A percentile compares a stretch with the other conserved stretches of the same genome.
These are phyloP conservation scores for Teleopsis dalmanni DNA, from an alignment of 1,140 invertebrate genomes.

Conservation along the genomic window DNA sequence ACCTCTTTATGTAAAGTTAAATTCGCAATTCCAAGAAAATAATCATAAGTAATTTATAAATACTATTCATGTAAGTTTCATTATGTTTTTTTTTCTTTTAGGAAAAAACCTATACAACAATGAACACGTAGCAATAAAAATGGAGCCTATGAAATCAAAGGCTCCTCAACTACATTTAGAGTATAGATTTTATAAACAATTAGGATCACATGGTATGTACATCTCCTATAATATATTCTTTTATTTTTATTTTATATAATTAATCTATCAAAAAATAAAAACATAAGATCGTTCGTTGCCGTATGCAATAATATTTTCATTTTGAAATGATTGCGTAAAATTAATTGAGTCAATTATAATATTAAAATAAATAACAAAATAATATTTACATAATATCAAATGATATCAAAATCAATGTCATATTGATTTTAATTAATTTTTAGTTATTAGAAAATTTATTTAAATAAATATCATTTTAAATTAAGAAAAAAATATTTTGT, in stretches of 20 bases:
- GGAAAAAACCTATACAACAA: slow-evolving; percentile 99
- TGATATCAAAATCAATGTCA: no score
- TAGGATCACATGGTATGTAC: slow-evolving; percentile 85
- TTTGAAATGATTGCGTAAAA: no score
- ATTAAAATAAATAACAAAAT: no score
- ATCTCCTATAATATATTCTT: slow-evolving; percentile 8
- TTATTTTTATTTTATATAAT: background rate
- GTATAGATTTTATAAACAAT: slow-evolving; percentile 99
- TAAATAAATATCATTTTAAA: no score
- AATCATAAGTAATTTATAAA: no score
- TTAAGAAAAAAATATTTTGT: slow-evolving; percentile 2
- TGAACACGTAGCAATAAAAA: slow-evolving; percentile 99
- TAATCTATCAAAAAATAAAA: background rate
- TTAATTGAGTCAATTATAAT: no score
- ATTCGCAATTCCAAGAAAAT: no score
- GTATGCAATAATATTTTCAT: background rate
- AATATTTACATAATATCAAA: no score
- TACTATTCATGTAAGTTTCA: background rate
- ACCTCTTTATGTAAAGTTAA: no score
- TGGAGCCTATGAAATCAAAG: slow-evolving; percentile 99
- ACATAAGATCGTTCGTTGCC: background rate
- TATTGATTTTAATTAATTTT: no score
- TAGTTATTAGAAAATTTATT: no score
- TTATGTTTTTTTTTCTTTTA: slow-evolving; percentile 52
- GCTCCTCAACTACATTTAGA: slow-evolving; percentile 99